These are phyloP conservation scores for Drosophila yakuba DNA, from an alignment of 1,140 invertebrate genomes.

Conservation along the genomic window DNA sequence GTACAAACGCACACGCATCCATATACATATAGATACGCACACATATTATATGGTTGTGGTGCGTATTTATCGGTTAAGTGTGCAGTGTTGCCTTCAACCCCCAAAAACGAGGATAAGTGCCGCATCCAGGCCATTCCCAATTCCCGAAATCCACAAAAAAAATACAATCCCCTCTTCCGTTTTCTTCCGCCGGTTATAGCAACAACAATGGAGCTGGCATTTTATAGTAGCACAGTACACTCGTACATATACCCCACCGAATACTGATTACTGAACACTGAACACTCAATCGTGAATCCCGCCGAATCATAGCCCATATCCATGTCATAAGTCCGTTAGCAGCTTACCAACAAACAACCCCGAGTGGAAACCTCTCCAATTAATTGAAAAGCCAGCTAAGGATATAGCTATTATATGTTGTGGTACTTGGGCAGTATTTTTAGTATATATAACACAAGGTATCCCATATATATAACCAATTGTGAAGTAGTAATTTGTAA, in stretches of 20 bases:
- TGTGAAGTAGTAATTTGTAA: too few species aligned
- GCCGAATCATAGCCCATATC: background rate
- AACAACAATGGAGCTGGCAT: slow-evolving; percentile 61
- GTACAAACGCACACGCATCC: background rate
- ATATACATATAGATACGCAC: background rate
- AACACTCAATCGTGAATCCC: background rate
- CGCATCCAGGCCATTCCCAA: slow-evolving; percentile 30
- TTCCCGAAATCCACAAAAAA: slow-evolving; percentile 20
- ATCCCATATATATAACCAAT: too few species aligned
- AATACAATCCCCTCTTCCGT: slow-evolving; percentile 39
- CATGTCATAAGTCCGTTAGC: slow-evolving; percentile 15
- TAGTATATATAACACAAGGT: too few species aligned
- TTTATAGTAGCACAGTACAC: slow-evolving; percentile 45
- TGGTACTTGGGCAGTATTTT: too few species aligned
- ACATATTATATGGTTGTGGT: slow-evolving; percentile 2
- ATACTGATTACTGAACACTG: background rate
- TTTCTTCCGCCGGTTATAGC: slow-evolving; percentile 67
- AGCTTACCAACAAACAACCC: slow-evolving; percentile 10
- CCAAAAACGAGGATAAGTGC: slow-evolving; percentile 42
- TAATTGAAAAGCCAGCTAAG: slow-evolving; percentile 2
- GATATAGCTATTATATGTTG: too few species aligned
- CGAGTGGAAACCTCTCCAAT: slow-evolving; percentile 1
- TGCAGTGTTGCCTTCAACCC: slow-evolving; percentile 43
- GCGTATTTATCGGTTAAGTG: slow-evolving; percentile 59
- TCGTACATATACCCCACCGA: background rate